Percentiles rank a stretch among this genome's conserved stretches.
Evolutionary conservation across 2,888 invertebrate genomes (phyloP).

Genomic region (Euproctis similis): DNA sequence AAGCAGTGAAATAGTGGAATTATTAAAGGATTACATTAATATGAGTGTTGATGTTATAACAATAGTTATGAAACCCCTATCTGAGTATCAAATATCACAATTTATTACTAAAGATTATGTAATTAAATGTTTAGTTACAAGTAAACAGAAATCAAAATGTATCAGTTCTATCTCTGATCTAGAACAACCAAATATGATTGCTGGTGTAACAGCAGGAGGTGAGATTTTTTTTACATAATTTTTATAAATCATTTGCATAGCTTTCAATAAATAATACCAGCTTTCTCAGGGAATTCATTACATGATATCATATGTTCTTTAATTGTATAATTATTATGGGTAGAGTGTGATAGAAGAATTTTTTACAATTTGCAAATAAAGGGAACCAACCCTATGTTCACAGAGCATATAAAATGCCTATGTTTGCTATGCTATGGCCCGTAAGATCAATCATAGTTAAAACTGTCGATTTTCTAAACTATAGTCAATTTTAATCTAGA

Average conservation of each 20-base stretch:
- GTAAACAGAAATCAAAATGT: slow-evolving; percentile 16
- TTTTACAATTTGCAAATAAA: no score
- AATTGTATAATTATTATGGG: no score
- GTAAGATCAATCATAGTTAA: no score
- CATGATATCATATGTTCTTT: no score
- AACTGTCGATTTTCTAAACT: no score
- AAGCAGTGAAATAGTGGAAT: slow-evolving; percentile 53
- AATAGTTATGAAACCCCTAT: slow-evolving; percentile 50
- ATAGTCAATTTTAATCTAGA: no score
- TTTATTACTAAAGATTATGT: slow-evolving; percentile 31
- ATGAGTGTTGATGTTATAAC: slow-evolving; percentile 43
- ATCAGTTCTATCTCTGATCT: slow-evolving; percentile 36
- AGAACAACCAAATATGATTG: slow-evolving; percentile 68
- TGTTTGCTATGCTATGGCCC: no score
- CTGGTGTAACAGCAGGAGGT: slow-evolving; percentile 68
- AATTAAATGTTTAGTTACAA: slow-evolving; percentile 43
- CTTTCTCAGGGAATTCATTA: no score
- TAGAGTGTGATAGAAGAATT: no score
- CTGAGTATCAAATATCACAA: slow-evolving; percentile 49
- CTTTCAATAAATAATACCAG: no score
- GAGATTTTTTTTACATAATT: slow-evolving; percentile 11
- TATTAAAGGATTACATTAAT: slow-evolving; percentile 40
- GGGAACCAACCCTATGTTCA: no score
- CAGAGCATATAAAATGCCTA: no score
- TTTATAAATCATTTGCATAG: not conserved